A percentile compares a stretch with the other conserved stretches of the same genome.
These are phyloP conservation scores for Pteruthius melanotis DNA, from an alignment of 2,113 vertebrate genomes.

Conservation along the genomic window DNA sequence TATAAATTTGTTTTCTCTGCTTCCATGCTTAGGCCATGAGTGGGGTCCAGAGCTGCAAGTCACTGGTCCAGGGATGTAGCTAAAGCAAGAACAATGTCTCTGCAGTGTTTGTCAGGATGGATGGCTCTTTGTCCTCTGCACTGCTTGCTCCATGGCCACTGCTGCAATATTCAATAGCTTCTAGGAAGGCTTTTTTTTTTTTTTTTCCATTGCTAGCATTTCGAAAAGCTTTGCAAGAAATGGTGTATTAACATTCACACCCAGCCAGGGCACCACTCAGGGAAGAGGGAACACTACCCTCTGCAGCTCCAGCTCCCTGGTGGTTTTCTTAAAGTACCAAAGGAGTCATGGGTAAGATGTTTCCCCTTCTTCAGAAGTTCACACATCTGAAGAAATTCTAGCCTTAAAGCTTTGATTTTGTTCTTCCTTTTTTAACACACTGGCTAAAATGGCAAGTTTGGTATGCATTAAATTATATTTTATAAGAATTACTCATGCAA, in stretches of 20 bases:
- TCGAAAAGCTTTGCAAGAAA: background rate
- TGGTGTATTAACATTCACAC: background rate
- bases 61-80: background rate
- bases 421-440: background rate
- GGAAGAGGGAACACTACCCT: background rate
- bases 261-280: no score
- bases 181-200: background rate
- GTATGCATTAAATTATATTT: background rate
- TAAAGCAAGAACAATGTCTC: background rate
- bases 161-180: background rate
- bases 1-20: background rate
- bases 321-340: background rate
- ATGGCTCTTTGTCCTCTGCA: accelerated
- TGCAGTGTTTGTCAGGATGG: background rate
- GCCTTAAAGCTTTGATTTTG: background rate
- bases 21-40: background rate
- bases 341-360: background rate
- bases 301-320: background rate
- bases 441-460: background rate
- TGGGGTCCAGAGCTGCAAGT: background rate
- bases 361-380: background rate
- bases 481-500: background rate
- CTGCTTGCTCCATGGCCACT: background rate
- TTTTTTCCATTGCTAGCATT: background rate
- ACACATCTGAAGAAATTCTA: background rate